phyloP scores from a whole-genome alignment of 2,797 vertebrate species.

The Syngnathus rostellatus region DNA sequence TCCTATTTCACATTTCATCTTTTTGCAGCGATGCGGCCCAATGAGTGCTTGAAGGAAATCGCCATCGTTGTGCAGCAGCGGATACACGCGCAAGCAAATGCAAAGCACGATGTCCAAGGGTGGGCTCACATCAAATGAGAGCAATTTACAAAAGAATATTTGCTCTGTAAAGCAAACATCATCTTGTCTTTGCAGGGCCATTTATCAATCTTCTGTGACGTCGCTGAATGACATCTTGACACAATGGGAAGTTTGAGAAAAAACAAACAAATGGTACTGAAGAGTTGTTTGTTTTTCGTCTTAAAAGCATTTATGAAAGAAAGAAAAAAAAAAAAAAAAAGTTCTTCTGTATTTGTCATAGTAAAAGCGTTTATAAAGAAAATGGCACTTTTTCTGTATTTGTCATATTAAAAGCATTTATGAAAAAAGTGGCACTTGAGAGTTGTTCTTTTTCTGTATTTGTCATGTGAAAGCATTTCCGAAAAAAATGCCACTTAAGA shows the following conservation, averaged over 20 bases:
- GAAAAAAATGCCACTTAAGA: no score
- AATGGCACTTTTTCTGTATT: no score
- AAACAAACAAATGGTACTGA: not conserved
- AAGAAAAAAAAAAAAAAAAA: no score
- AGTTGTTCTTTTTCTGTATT: no score
- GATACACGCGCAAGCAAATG: constrained; percentile 60
- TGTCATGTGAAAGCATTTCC: no score
- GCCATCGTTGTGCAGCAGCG: constrained; percentile 67
- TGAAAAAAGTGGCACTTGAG: no score
- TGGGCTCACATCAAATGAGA: constrained; percentile 33
- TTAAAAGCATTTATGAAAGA: not conserved
- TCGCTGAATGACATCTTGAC: constrained; percentile 75
- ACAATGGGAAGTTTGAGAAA: not conserved
- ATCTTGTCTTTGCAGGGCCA: constrained; percentile 63
- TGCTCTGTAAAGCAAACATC: not conserved
- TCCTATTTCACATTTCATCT: not conserved
- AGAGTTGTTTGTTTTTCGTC: not conserved
- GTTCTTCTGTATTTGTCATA: no score
- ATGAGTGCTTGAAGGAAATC: constrained; percentile 62
- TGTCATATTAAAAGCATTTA: no score
- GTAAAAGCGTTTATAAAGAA: no score
- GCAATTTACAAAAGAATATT: not conserved
- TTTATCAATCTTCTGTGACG: constrained; percentile 77
- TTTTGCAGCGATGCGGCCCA: constrained; percentile 61
- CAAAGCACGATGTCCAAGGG: constrained; percentile 66